phyloP scores from a whole-genome alignment of 2,113 vertebrate genomes.

The Catharus fuscescens region DNA sequence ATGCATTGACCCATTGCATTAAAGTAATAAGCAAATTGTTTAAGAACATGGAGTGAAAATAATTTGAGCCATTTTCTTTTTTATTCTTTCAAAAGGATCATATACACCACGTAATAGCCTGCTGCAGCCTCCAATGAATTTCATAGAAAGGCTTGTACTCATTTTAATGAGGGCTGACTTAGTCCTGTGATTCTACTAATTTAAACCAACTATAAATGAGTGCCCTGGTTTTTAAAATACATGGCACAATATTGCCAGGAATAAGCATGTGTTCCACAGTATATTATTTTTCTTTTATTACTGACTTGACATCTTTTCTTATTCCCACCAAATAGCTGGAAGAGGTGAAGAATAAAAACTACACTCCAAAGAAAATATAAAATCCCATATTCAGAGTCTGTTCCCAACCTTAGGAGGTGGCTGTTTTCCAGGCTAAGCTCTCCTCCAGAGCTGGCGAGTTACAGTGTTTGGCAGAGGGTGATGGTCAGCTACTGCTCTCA shows the following conservation, averaged over 20 bases:
- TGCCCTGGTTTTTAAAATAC: background rate
- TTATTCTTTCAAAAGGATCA: background rate
- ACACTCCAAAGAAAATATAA: background rate
- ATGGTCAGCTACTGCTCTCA: background rate
- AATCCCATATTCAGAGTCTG: background rate
- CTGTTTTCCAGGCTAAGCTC: background rate
- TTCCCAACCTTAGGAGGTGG: background rate
- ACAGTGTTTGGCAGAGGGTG: background rate
- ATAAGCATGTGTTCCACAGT: background rate
- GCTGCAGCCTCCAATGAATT: background rate
- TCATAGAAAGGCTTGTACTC: background rate
- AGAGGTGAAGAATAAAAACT: background rate
- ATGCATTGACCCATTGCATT: background rate
- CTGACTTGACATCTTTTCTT: background rate
- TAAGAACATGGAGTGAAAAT: background rate
- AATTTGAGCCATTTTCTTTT: slow-evolving; percentile 1
- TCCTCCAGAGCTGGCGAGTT: background rate
- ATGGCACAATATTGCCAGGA: background rate
- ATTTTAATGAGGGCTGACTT: slow-evolving; percentile 12
- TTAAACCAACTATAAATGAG: background rate
- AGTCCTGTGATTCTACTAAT: background rate
- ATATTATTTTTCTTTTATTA: slow-evolving; percentile 10
- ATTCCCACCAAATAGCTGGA: background rate
- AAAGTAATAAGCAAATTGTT: background rate
- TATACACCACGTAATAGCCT: background rate